Base-by-base conservation (phyloP, 2,113 vertebrate genomes). In the Oncorhynchus clarkii region DNA sequence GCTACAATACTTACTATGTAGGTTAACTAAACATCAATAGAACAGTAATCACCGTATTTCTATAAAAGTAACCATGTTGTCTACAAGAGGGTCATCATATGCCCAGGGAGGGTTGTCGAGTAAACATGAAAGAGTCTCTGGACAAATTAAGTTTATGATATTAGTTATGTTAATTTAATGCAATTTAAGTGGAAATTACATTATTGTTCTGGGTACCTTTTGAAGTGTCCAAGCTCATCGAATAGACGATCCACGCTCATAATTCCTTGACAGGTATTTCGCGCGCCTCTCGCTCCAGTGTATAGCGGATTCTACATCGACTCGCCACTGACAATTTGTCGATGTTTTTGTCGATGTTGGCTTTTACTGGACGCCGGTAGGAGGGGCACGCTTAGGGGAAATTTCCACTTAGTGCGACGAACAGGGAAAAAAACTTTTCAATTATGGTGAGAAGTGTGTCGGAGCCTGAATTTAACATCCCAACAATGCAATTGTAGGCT, bases 191-290 rank as follows among this genome's bases (percentile, higher is more conserved):
- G 29, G 14, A 31, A 27, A n/a, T 13, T 26, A 60, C 51, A 24
- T 8, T 16, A 16, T 49, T 39, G 20, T 31, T 67, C 3, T 67
- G 26, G 27, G 27, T 90, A 94, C 93, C 88, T 90, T 65, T 88
- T 90, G 72, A 94, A 94, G 80, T 94, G 93, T 57, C 93, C 93
- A 7, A 93, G 89, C 75, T 92, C 85, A 76, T 93, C 93, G 72
- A 94, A 94, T 73, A 94, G 73, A 27, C 75, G 83, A 75, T 94
- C 93, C 1, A 93, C 92, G 8, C 81, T 91, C 93, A 94, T 90
- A 45, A 8, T 90, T 84, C 75, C 2, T 1, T 69, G n/a, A 7
- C 2, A 54, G 22, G n/a, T 67, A 48, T 24, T 12, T 5, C 11
- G 29, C 16, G 67, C 16, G 73, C 51, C 67, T 62, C 5, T n/a